Percentiles rank a stretch among this genome's conserved stretches.
phyloP scores from a whole-genome alignment of 2,113 vertebrate genomes.

The Rhizomys pruinosus region DNA sequence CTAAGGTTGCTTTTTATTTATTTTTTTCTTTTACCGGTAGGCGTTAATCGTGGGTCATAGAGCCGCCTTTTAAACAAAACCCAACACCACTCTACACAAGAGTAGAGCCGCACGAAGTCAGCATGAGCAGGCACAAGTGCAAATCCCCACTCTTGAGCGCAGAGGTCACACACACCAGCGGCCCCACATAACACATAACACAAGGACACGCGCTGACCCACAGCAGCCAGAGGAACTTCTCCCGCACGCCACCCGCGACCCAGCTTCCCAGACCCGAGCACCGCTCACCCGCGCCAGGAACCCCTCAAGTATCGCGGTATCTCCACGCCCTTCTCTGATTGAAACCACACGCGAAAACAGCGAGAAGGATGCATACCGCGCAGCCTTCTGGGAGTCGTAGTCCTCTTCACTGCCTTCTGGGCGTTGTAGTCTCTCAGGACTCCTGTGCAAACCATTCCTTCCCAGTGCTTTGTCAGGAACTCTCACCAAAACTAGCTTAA shows the following conservation, averaged over 20 bases:
- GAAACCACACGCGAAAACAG: not conserved
- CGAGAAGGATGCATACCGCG: not conserved
- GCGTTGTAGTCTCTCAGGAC: not conserved
- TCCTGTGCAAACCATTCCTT: not conserved
- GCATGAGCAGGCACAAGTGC: not conserved
- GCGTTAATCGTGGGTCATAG: not conserved
- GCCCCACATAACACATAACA: not conserved
- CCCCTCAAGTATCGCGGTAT: conserved; percentile 55
- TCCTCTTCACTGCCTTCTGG: not conserved
- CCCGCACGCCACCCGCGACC: not conserved
- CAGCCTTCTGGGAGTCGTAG: conserved; percentile 73
- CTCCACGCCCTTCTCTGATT: accelerated
- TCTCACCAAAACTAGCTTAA: not conserved
- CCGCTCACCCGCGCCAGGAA: conserved; percentile 11
- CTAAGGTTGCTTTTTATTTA: not conserved
- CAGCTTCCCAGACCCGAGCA: accelerated
- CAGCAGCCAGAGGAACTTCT: not conserved
- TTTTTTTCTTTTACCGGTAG: conserved; percentile 14
- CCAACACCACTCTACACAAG: not conserved
- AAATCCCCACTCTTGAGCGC: not conserved
- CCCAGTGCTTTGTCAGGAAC: not conserved
- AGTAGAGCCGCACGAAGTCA: not conserved
- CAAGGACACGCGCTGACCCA: not conserved
- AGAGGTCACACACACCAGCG: not conserved
- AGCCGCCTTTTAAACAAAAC: not conserved